Percentiles rank a stretch among this genome's conserved stretches.
Conservation (phyloP, 1,140 invertebrate species). For the Ceratina australensis region DNA sequence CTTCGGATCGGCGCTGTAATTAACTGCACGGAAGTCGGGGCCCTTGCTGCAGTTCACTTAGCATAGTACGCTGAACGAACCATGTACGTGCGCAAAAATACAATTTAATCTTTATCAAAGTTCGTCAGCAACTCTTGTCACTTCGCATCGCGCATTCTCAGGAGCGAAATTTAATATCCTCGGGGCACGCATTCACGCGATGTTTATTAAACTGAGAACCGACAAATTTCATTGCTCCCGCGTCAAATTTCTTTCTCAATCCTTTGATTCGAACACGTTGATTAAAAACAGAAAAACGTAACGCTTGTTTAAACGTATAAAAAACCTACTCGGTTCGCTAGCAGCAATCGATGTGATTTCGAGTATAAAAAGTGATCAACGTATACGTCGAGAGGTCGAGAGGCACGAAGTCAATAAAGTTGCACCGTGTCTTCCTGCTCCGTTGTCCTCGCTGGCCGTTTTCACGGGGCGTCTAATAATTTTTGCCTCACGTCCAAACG, state of each 20-base stretch:
- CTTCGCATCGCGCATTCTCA: conserved; percentile 6
- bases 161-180: conserved; percentile 9
- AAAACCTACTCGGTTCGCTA: too few species aligned
- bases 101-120: conserved; percentile 34
- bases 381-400: background rate
- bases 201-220: background rate
- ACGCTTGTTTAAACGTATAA: too few species aligned
- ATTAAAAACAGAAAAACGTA: too few species aligned
- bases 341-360: too few species aligned
- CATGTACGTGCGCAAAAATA: conserved; percentile 7
- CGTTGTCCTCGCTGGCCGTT: too few species aligned
- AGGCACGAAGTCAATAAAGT: conserved; percentile 14
- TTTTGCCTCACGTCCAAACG: conserved; percentile 25
- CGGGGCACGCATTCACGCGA: background rate
- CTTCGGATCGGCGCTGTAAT: conserved; percentile 8
- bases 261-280: background rate
- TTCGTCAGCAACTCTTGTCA: background rate
- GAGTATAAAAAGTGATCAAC: too few species aligned
- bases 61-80: conserved; percentile 11
- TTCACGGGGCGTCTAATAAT: conserved; percentile 45
- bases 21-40: conserved; percentile 20
- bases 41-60: background rate
- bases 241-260: background rate
- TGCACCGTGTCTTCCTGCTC: background rate
- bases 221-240: background rate